Evolutionary conservation across 2,797 vertebrate species (phyloP), one percentile per base, ranked within the genome.

Genomic region (Chromis chromis): DNA sequence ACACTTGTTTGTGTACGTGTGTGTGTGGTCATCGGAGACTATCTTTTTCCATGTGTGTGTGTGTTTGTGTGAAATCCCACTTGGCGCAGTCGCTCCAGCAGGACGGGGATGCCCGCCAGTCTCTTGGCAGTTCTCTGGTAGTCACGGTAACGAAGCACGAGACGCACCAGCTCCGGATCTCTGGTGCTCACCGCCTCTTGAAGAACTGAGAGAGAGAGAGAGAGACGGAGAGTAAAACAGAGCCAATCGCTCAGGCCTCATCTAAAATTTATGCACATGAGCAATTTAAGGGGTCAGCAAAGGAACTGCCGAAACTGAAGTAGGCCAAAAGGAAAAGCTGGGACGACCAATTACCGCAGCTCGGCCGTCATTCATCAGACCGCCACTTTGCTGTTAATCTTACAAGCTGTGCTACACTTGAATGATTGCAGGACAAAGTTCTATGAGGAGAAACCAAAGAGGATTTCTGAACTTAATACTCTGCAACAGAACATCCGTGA

Each of bases 161-260:
- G 93, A 78, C 97, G 96, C 78, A 99, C 97, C 83, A 99, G 79
- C 85, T 98, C 97, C 44, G 96, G 94, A 89, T 98, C 96, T 11
- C 96, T 94, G 61, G 97, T 97, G 79, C 98, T 98, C 88, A 99
- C 97, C 0, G 98, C 98, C 89, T 99, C 98, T 92, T 99, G 98
- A 44, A 99, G 95, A 72, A 98, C 98, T 98, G 93, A 69, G 54
- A 56, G 70, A 54, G n/a, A 53, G 25, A 63, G 70, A 40, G 33
- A 55, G 17, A 60, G 31, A 67, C 65, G 31, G 25, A 22, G 74
- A 70, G 55, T 66, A 67, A 84, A 84, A 67, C 46, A 65, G 58
- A 78, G 70, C 52, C 83, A 70, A 81, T 89, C 83, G 80, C 78
- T 88, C 76, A 71, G 74, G 52, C 53, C 65, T 91, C 88, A 92